These are phyloP conservation scores for Gallinago paraguaiae DNA, from an alignment of 2,113 vertebrate species.

Conservation along the genomic window DNA sequence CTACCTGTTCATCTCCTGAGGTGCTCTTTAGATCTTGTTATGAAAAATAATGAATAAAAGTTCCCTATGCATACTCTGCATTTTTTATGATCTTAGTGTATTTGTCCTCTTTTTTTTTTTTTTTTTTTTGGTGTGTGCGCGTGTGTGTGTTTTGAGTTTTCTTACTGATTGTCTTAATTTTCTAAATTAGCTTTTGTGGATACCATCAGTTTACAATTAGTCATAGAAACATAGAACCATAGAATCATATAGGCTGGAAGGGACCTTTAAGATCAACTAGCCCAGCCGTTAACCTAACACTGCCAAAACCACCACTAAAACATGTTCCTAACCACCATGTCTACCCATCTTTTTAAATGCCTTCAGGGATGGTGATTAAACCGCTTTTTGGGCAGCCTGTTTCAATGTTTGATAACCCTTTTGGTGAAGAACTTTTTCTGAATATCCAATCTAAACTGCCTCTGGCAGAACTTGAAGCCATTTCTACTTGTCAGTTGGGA, in stretches of 20 bases:
- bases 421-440: not conserved
- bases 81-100: not conserved
- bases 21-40: not conserved
- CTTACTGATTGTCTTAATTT: not conserved
- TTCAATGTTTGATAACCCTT: not conserved
- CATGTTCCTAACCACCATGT: not conserved
- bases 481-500: not conserved
- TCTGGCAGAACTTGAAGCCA: not conserved
- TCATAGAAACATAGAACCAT: not conserved
- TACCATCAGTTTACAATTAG: not conserved
- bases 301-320: not conserved
- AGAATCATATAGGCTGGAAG: not conserved
- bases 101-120: not conserved
- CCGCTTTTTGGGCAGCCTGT: not conserved
- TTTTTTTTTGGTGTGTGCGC: too few species aligned
- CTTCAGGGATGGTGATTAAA: not conserved
- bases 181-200: not conserved
- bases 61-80: not conserved
- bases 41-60: not conserved
- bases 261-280: not conserved
- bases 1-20: not conserved
- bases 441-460: not conserved
- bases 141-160: not conserved
- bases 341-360: not conserved
- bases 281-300: not conserved